Percentiles rank a stretch among this genome's conserved stretches.
Evolutionary conservation across 1,140 invertebrate species (phyloP).

Genomic region (Papilio glaucus): DNA sequence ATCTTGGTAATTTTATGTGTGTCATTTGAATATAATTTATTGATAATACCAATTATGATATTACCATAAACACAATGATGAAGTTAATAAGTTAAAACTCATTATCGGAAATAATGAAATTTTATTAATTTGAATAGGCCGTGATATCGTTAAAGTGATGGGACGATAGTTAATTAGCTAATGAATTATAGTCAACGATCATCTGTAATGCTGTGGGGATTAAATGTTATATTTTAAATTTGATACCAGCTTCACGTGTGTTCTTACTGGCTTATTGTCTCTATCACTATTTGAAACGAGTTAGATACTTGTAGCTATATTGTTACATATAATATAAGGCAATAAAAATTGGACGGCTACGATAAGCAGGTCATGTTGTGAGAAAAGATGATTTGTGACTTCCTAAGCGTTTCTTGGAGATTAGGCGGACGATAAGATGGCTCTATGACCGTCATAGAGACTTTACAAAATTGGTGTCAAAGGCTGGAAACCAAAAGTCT

Average conservation of each 20-base stretch:
- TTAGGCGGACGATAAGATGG: too few species aligned
- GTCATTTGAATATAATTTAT: background rate
- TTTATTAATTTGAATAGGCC: conserved; percentile 14
- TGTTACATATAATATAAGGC: too few species aligned
- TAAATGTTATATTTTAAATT: background rate
- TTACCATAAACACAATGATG: conserved; percentile 1
- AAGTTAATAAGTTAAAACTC: background rate
- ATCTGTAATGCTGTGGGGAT: background rate
- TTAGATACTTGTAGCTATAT: too few species aligned
- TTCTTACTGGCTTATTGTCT: background rate
- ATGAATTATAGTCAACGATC: background rate
- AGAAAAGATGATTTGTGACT: too few species aligned
- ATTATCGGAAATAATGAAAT: conserved; percentile 22
- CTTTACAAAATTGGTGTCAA: too few species aligned
- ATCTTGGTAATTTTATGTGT: background rate
- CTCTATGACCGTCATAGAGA: too few species aligned
- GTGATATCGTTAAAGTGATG: conserved; percentile 11
- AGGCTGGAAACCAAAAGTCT: too few species aligned
- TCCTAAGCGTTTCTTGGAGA: too few species aligned
- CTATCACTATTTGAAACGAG: too few species aligned
- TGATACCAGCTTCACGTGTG: background rate
- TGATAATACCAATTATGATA: background rate
- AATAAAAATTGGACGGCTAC: too few species aligned
- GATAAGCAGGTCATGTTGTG: too few species aligned
- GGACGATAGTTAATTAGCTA: background rate